A percentile compares a stretch with the other conserved stretches of the same genome.
Conservation (phyloP, 1,140 invertebrate genomes). For the Drosophila setifemur region DNA sequence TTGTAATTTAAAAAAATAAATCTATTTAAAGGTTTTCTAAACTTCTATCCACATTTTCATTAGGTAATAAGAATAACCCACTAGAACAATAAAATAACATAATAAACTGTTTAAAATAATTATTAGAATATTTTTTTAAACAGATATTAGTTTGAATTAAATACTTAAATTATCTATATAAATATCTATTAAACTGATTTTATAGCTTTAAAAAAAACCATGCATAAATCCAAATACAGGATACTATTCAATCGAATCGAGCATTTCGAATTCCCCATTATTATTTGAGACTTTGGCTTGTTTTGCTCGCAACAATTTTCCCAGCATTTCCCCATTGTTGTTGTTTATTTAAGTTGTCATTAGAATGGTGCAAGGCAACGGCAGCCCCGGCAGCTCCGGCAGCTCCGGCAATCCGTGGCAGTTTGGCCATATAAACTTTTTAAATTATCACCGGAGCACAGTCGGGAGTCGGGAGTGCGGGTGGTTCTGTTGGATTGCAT, state of each 20-base stretch:
- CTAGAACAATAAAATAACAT: too few species aligned
- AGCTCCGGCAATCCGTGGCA: constrained; percentile 35
- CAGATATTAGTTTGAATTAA: too few species aligned
- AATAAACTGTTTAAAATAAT: too few species aligned
- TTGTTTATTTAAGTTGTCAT: constrained; percentile 81
- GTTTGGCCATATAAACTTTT: constrained; percentile 74
- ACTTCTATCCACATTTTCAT: too few species aligned
- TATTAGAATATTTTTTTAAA: too few species aligned
- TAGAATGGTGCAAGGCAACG: constrained; percentile 65
- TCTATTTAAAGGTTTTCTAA: too few species aligned
- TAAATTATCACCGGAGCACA: constrained; percentile 73
- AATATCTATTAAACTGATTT: neutral
- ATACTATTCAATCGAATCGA: neutral
- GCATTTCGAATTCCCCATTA: neutral
- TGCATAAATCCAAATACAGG: too few species aligned
- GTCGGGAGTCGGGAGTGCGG: constrained; percentile 26
- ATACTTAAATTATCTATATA: too few species aligned
- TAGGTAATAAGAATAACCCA: too few species aligned
- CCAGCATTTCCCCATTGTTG: constrained; percentile 43
- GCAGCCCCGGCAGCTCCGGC: constrained; percentile 11
- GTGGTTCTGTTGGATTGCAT: neutral
- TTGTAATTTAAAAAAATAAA: too few species aligned
- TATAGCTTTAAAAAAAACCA: too few species aligned
- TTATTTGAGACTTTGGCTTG: constrained; percentile 15
- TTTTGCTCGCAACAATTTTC: constrained; percentile 29